Conservation (phyloP, 2,888 invertebrate genomes). For the Tinea pellionella region DNA sequence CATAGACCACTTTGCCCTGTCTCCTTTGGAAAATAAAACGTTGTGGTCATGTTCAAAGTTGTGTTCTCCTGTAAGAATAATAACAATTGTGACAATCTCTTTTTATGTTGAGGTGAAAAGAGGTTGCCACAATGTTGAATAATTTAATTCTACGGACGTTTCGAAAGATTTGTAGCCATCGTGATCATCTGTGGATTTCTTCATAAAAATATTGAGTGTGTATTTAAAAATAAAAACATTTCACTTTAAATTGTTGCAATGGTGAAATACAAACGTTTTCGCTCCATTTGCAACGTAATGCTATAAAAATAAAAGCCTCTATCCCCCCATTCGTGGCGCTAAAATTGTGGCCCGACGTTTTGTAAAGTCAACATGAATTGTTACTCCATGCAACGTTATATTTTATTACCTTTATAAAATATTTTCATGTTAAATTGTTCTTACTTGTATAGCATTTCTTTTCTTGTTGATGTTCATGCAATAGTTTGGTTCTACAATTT, state of each 20-base stretch:
- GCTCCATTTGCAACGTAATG: slow-evolving; percentile 12
- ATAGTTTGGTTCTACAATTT: background rate
- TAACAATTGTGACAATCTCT: no score
- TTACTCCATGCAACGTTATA: background rate
- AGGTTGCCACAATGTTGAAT: no score
- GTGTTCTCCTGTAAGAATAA: no score
- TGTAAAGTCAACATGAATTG: slow-evolving; percentile 5
- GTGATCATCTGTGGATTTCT: no score
- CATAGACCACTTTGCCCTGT: no score
- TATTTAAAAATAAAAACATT: no score
- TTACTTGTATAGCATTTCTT: background rate
- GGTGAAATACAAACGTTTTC: background rate
- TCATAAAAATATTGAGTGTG: no score
- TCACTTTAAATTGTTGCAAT: background rate
- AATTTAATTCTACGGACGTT: no score
- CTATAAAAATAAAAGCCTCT: slow-evolving; percentile 13
- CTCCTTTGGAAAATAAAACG: no score
- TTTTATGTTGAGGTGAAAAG: no score
- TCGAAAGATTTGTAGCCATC: no score
- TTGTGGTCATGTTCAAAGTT: no score
- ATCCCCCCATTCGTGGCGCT: background rate
- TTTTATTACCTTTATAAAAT: slow-evolving; percentile 6
- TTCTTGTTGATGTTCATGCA: background rate
- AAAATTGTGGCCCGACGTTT: background rate
- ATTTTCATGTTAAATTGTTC: background rate